Base-by-base conservation (phyloP, 2,113 vertebrate genomes). In the Eubucco bourcierii region DNA sequence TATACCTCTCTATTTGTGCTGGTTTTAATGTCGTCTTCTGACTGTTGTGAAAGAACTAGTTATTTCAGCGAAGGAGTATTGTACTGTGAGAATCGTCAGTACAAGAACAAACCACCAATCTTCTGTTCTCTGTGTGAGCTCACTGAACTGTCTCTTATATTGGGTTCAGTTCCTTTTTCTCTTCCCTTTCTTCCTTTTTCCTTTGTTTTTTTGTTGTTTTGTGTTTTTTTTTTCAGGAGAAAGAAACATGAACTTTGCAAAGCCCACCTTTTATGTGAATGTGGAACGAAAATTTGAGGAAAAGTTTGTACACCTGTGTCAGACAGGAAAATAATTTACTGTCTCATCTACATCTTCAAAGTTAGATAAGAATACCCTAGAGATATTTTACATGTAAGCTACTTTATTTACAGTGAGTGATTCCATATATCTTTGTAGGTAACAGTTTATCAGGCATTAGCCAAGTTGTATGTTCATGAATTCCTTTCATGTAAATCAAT, bases 401-500 rank as follows among this genome's bases (percentile, higher is more conserved):
- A 92, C 78, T 90, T 83, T 90, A 80, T 92, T 90, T 90, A 86
- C 63, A 83, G 56, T 79, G 72, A 89, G 24, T 65, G 78, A 87
- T 80, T 87, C 74, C 59, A 84, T 87, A 72, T 92, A 56, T 60
- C 41, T 87, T 71, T 73, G 24, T 23, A 87, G 28, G 27, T 82
- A 82, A 44, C 59, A 85, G 64, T 83, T 90, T 83, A 71, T 18
- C 24, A 7, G 8, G 21, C 4, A 2, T 83, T 94, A 77, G 46
- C 29, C 71, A 90, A 80, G 21, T 83, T 80, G 52, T 41, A 52
- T 77, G 20, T 77, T 94, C 52, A 60, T 74, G 46, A 80, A 82
- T 93, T 95, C 64, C 68, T 90, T 90, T 73, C 76, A 73, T 56
- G 46, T 91, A 85, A 95, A 95, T 87, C 60, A 85, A 6, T 63